phyloP scores from a whole-genome alignment of 2,113 vertebrate genomes.

The Lontra canadensis region DNA sequence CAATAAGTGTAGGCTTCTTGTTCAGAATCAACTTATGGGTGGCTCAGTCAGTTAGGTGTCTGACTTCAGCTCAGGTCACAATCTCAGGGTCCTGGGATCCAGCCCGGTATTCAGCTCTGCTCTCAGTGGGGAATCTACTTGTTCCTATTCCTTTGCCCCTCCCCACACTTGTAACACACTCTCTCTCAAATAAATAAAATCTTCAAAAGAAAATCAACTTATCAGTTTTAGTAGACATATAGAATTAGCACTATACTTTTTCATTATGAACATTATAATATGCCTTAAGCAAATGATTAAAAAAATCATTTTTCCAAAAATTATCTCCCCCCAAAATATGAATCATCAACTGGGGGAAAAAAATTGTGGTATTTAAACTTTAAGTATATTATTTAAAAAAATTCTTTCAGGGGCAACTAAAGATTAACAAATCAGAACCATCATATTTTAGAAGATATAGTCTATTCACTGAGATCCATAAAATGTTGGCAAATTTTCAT shows the following conservation, averaged over 20 bases:
- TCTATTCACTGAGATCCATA: neutral
- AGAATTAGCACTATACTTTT: neutral
- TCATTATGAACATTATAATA: neutral
- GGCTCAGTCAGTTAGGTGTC: neutral
- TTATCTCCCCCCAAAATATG: neutral
- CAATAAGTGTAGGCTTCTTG: neutral
- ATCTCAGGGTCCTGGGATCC: neutral
- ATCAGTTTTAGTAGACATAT: neutral
- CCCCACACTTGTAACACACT: neutral
- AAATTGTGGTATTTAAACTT: neutral
- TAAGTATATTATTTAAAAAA: neutral
- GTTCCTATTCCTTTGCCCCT: neutral
- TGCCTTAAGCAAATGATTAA: neutral
- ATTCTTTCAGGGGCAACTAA: neutral
- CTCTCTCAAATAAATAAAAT: neutral
- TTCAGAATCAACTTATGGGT: neutral
- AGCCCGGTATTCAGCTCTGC: neutral
- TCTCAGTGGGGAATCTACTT: neutral
- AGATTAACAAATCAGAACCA: neutral
- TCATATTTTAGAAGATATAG: neutral
- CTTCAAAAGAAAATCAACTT: conserved; percentile 3
- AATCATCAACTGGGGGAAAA: neutral
- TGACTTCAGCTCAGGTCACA: neutral
- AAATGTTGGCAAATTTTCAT: neutral
- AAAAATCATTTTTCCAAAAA: neutral